Percentiles rank a stretch among this genome's conserved stretches.
These are phyloP conservation scores for Drosophila mayri DNA, from an alignment of 1,140 invertebrate genomes.

Conservation along the genomic window DNA sequence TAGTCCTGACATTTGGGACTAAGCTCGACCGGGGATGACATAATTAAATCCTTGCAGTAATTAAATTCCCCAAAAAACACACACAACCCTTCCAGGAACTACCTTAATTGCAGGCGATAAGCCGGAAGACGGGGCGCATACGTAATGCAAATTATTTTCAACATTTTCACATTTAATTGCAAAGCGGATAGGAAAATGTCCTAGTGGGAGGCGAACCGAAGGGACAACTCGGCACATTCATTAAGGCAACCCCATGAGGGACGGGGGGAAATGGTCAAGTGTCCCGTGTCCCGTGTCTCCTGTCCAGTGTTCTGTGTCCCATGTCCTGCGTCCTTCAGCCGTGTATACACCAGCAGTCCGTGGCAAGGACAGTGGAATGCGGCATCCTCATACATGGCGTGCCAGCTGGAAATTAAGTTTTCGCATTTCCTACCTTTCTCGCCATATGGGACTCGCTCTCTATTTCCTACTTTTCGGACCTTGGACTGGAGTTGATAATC, in stretches of 20 bases:
- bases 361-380: constrained; percentile 46
- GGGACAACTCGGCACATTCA: constrained; percentile 66
- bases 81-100: constrained; percentile 58
- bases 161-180: constrained; percentile 85
- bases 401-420: constrained; percentile 81
- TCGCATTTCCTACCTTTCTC: constrained; percentile 79
- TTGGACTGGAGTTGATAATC: constrained; percentile 76
- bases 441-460: constrained; percentile 24
- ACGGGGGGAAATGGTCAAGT: constrained; percentile 38
- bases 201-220: constrained; percentile 7
- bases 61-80: constrained; percentile 81
- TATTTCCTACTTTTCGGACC: constrained; percentile 19
- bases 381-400: constrained; percentile 61
- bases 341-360: constrained; percentile 6
- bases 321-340: constrained; percentile 29
- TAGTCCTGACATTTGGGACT: constrained; percentile 5
- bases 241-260: constrained; percentile 54
- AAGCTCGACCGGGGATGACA: constrained; percentile 63
- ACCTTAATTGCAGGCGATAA: constrained; percentile 84
- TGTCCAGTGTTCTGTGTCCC: constrained; percentile 21
- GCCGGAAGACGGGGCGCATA: constrained; percentile 68
- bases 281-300: constrained; percentile 46
- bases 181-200: constrained; percentile 34
- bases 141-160: constrained; percentile 82
- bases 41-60: constrained; percentile 85